phyloP scores from a whole-genome alignment of 2,888 invertebrate species.

The Acronicta leporina region DNA sequence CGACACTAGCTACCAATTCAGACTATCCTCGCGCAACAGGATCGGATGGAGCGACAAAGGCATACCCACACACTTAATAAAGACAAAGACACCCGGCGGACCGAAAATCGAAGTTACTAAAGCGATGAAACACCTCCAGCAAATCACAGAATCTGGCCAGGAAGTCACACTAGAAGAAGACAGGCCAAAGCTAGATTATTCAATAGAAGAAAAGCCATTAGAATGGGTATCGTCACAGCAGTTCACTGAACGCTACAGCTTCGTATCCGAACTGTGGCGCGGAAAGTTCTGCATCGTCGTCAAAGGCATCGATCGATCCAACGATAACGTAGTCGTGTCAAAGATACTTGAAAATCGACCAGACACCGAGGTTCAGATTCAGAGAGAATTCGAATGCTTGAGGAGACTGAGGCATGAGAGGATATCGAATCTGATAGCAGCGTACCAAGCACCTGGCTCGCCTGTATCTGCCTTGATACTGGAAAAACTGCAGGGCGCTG shows the following conservation, averaged over 20 bases:
- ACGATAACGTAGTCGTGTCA: conserved; percentile 93
- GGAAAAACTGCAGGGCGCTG: conserved; percentile 97
- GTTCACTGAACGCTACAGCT: conserved; percentile 93
- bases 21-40: conserved; percentile 95
- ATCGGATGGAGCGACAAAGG: conserved; percentile 98
- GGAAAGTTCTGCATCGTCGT: conserved; percentile 96
- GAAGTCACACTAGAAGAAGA: conserved; percentile 91
- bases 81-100: conserved; percentile 91
- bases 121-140: conserved; percentile 95
- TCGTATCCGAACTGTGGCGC: conserved; percentile 95
- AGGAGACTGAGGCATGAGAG: conserved; percentile 95
- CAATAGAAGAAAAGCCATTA: conserved; percentile 92
- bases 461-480: conserved; percentile 92
- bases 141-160: conserved; percentile 95
- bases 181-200: conserved; percentile 92
- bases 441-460: conserved; percentile 91
- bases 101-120: conserved; percentile 94
- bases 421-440: conserved; percentile 93
- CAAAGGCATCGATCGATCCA: conserved; percentile 93
- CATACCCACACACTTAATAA: conserved; percentile 93
- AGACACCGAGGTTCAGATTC: conserved; percentile 91
- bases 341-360: conserved; percentile 93
- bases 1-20: conserved; percentile 95
- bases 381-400: conserved; percentile 95
- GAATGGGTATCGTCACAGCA: conserved; percentile 92